Base-by-base conservation (phyloP, 2,113 vertebrate species). In the Thermophis baileyi region DNA sequence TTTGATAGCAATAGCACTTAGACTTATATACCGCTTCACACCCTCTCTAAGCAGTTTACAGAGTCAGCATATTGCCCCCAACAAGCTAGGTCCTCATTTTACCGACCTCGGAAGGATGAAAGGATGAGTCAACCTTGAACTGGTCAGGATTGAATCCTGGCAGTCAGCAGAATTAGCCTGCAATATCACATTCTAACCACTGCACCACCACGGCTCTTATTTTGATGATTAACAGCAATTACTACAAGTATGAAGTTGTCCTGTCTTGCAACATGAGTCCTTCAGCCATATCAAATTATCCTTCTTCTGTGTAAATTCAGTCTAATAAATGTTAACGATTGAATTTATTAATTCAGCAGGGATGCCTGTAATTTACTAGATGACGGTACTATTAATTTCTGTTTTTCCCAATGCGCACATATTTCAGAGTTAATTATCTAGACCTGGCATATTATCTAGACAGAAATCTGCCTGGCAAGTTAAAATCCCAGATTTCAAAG, bases 311-410 rank as follows among this genome's bases (percentile, higher is more conserved):
- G 49, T 85, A 93, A 55, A 89, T 93, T 88, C 44, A 49, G 54
- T 44, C 16, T 81, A 85, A 81, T 91, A 91, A 53, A 88, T 85
- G 60, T 44, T 88, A 89, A 60, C 85, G 74, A 88, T 85, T 93
- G 63, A 91, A 94, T 46, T 54, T 49, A 11, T 90, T 8, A 93
- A n/a, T 87, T 92, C 92, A 94, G 46, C 47, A 85, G 46, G 74
- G 87, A 89, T 60, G 63, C 1, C 2, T 86, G 30, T 53, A 94
- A 95, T 93, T 93, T 91, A 92, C 5, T 93, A 87, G 92, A 88
- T 18, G 50, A 22, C 40, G 85, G 89, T 57, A 94, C 9, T 6
- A 87, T 91, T 95, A 94, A 94, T 12, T 54, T 54, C 53, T 91
- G 53, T 86, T 85, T 87, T 91, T 90, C 69, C 69, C 53, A 40